These are phyloP conservation scores for Dolichallabes microphthalmus DNA, from an alignment of 2,113 vertebrate species.

Conservation along the genomic window DNA sequence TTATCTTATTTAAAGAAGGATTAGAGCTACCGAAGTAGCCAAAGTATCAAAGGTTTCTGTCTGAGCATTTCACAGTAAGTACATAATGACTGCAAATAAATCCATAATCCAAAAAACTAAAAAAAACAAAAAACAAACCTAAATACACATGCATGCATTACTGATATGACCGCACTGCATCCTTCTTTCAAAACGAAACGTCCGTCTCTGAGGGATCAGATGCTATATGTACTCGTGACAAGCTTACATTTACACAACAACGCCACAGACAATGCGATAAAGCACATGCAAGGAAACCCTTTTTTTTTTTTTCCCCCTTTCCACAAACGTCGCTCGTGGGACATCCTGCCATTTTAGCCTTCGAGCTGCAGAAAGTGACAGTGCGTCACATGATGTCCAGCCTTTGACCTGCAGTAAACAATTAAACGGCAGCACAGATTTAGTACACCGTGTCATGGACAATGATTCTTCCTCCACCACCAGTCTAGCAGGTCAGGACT, in stretches of 20 bases:
- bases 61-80: neutral
- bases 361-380: neutral
- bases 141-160: neutral
- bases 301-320: neutral
- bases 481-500: neutral
- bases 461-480: neutral
- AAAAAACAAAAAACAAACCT: neutral
- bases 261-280: neutral
- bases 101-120: neutral
- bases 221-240: neutral
- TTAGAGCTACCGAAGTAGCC: neutral
- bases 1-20: neutral
- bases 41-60: neutral
- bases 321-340: neutral
- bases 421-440: neutral
- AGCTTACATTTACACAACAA: neutral
- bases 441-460: neutral
- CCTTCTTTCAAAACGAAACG: neutral
- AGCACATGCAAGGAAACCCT: neutral
- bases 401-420: conserved; percentile 39
- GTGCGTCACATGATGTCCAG: conserved; percentile 4
- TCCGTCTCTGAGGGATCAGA: neutral
- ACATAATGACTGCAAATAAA: neutral
- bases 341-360: neutral
- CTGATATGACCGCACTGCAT: neutral